Evolutionary conservation across 2,797 vertebrate genomes (phyloP).

Genomic region (Toxotes lorentzi): DNA sequence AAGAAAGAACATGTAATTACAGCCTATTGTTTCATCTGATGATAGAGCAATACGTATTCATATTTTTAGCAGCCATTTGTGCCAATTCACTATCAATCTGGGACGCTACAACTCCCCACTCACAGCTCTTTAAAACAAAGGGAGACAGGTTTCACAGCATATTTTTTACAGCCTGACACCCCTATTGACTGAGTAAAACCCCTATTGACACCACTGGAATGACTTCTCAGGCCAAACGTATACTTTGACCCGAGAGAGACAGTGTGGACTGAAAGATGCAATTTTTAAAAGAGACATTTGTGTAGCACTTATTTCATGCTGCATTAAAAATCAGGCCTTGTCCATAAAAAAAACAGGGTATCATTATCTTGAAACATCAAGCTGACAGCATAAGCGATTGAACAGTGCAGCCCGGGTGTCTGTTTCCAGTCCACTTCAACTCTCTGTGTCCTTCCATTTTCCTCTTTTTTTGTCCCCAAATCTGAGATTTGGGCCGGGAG

Average conservation of each 20-base stretch:
- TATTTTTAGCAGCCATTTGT: conserved; percentile 7
- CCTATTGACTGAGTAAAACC: conserved; percentile 1
- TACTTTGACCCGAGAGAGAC: conserved; percentile 4
- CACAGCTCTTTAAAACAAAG: conserved; percentile 7
- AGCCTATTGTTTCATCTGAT: conserved; percentile 21
- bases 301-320: conserved; percentile 26
- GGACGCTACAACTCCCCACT: background rate
- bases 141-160: background rate
- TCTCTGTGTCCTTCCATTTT: conserved; percentile 38
- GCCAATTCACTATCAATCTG: background rate
- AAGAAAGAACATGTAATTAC: background rate
- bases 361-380: conserved; percentile 22
- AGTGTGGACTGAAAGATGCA: background rate
- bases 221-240: conserved; percentile 2
- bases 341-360: conserved; percentile 13
- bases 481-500: conserved; percentile 43
- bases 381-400: conserved; percentile 32
- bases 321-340: conserved; percentile 30
- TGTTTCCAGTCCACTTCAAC: conserved; percentile 53
- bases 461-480: conserved; percentile 57
- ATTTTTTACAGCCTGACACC: conserved; percentile 2
- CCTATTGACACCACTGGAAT: background rate
- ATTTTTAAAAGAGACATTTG: conserved; percentile 7
- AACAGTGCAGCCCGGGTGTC: conserved; percentile 37
- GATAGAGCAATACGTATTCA: background rate